Conservation (phyloP, 1,140 invertebrate species). For the Brachionus koreanus region DNA sequence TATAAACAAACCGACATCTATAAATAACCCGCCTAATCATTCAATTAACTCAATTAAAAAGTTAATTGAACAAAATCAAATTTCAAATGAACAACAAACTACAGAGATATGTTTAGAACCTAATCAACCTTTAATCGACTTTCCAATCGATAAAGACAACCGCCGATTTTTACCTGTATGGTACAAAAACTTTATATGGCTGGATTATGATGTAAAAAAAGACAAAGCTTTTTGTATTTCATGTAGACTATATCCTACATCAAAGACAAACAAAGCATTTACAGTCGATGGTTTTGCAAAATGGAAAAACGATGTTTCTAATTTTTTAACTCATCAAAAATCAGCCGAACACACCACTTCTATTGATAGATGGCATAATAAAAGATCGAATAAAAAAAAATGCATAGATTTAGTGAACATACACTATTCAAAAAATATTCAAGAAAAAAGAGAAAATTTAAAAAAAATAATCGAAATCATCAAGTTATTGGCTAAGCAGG, state of each 20-base stretch:
- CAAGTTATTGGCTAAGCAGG: background rate
- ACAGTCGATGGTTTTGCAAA: constrained; percentile 21
- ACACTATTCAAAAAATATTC: background rate
- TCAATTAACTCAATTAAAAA: too few relatives aligned
- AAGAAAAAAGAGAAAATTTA: constrained; percentile 2
- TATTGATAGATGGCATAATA: background rate
- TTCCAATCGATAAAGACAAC: too few relatives aligned
- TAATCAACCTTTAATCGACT: too few relatives aligned
- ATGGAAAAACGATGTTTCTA: background rate
- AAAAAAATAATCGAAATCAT: constrained; percentile 6
- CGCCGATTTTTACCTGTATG: too few relatives aligned
- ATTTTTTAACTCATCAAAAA: constrained; percentile 7
- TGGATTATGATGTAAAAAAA: constrained; percentile 3
- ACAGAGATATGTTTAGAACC: too few relatives aligned
- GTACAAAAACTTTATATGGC: too few relatives aligned
- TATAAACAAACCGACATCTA: too few relatives aligned
- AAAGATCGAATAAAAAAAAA: background rate
- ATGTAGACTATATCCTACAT: background rate
- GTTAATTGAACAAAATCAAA: too few relatives aligned
- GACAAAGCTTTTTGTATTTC: background rate
- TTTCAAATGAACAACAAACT: too few relatives aligned
- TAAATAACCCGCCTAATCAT: too few relatives aligned
- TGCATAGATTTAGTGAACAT: background rate
- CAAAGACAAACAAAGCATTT: background rate
- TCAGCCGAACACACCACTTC: background rate